Conservation (phyloP, 2,797 vertebrate genomes). For the Etheostoma nigrum region DNA sequence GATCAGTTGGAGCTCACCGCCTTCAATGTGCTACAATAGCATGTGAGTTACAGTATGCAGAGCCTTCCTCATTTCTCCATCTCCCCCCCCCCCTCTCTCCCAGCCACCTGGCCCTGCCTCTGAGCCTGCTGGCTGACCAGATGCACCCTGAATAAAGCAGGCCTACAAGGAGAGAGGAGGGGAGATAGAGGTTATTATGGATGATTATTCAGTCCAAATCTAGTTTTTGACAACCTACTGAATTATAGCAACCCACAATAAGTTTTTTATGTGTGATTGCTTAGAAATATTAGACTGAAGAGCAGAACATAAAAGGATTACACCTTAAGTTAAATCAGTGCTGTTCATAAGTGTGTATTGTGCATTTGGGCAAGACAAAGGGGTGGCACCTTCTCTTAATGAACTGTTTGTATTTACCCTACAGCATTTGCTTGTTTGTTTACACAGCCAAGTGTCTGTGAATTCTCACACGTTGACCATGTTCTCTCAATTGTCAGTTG, state of each 20-base stretch:
- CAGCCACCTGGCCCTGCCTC: conserved; percentile 80
- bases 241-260: background rate
- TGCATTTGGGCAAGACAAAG: background rate
- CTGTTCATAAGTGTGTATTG: conserved; percentile 2
- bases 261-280: background rate
- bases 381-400: conserved; percentile 33
- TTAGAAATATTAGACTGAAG: background rate
- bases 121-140: conserved; percentile 84
- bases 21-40: conserved; percentile 38
- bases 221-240: conserved; percentile 32
- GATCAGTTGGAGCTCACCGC: conserved; percentile 34
- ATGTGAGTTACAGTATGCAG: conserved; percentile 55
- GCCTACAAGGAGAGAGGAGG: conserved; percentile 49
- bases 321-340: background rate
- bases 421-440: conserved; percentile 53
- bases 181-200: conserved; percentile 63
- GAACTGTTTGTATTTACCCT: conserved; percentile 48
- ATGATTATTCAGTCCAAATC: conserved; percentile 51
- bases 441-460: conserved; percentile 37
- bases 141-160: conserved; percentile 81
- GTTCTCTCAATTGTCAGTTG: conserved; percentile 30
- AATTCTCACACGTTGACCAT: conserved; percentile 42
- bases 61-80: conserved; percentile 55
- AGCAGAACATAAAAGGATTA: background rate
- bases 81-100: conserved; percentile 41